These are phyloP conservation scores for Drosophila incognita DNA, from an alignment of 2,888 invertebrate genomes.

Conservation along the genomic window DNA sequence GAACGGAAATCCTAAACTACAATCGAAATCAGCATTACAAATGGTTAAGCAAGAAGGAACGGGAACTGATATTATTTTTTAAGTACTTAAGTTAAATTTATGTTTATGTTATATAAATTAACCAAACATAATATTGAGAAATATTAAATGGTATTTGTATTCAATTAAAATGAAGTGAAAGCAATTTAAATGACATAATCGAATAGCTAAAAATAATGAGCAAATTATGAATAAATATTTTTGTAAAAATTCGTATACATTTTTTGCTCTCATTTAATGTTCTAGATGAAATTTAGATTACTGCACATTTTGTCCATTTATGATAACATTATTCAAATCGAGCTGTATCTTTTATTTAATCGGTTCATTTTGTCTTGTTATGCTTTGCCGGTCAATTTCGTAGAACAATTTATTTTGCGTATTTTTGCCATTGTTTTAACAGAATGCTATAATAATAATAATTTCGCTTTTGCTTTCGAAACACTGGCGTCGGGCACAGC, in stretches of 20 bases:
- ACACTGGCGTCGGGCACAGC: slow-evolving; percentile 49
- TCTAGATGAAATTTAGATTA: background rate
- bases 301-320: background rate
- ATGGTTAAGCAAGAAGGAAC: background rate
- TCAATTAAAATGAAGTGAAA: background rate
- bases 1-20: accelerated
- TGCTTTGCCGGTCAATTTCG: slow-evolving; percentile 18
- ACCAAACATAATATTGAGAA: background rate
- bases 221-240: background rate
- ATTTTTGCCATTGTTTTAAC: slow-evolving; percentile 48
- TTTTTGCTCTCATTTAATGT: background rate
- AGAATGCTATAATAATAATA: slow-evolving; percentile 41
- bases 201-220: background rate
- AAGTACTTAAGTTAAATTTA: too few relatives aligned
- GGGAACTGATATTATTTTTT: too few relatives aligned
- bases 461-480: slow-evolving; percentile 35
- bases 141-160: background rate
- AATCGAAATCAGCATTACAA: background rate
- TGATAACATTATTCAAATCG: slow-evolving; percentile 18
- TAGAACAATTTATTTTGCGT: slow-evolving; percentile 20
- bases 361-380: slow-evolving; percentile 1
- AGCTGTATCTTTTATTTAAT: background rate
- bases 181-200: background rate
- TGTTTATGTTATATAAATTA: background rate
- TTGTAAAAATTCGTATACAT: too few relatives aligned